phyloP scores from a whole-genome alignment of 1,140 invertebrate species.

The Delia radicum region DNA sequence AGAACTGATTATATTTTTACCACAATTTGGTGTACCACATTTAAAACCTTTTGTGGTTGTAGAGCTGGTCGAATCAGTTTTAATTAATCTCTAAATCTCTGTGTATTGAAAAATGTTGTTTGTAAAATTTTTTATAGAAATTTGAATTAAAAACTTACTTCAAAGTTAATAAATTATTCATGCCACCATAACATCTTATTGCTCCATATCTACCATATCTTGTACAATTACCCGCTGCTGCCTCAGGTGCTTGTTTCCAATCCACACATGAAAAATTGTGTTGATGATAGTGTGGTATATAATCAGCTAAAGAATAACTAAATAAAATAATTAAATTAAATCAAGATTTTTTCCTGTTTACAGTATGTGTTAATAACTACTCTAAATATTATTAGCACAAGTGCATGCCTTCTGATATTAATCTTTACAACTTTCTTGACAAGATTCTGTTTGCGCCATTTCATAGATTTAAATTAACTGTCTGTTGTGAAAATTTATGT shows the following conservation, averaged over 20 bases:
- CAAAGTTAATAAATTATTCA: conserved; percentile 42
- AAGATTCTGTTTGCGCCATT: not conserved
- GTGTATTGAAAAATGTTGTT: too few relatives aligned
- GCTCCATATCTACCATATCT: conserved; percentile 33
- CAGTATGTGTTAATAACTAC: too few relatives aligned
- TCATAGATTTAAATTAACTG: not conserved
- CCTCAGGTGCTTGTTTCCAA: conserved; percentile 43
- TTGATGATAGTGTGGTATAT: conserved; percentile 27
- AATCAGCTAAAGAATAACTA: not conserved
- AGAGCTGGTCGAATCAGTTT: too few relatives aligned
- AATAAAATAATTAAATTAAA: not conserved
- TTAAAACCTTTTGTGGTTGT: too few relatives aligned
- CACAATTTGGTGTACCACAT: too few relatives aligned
- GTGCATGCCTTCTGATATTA: not conserved
- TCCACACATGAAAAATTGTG: conserved; percentile 36
- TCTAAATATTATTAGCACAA: not conserved
- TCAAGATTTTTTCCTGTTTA: too few relatives aligned
- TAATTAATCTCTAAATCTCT: too few relatives aligned
- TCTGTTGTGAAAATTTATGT: too few relatives aligned
- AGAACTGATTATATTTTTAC: too few relatives aligned
- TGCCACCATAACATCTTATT: conserved; percentile 47
- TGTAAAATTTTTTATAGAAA: too few relatives aligned
- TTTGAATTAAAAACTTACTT: conserved; percentile 33
- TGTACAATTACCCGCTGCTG: conserved; percentile 43
- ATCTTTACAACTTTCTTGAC: not conserved